These are phyloP conservation scores for Philereme vetulata DNA, from an alignment of 2,888 invertebrate genomes.

Conservation along the genomic window DNA sequence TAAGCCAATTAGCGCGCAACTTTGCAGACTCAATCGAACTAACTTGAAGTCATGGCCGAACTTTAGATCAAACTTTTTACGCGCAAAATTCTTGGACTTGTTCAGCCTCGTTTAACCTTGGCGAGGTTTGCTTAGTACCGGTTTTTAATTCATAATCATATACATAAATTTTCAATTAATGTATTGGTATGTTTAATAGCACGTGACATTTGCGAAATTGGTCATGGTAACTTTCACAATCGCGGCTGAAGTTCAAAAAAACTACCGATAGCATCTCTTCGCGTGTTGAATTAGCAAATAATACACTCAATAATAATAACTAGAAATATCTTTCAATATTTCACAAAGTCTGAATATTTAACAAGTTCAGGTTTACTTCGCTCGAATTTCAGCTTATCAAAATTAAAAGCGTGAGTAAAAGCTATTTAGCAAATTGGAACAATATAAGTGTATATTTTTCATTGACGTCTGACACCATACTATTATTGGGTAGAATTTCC, in stretches of 20 bases:
- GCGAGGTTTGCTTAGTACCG: not conserved
- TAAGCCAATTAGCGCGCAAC: slow-evolving; percentile 21
- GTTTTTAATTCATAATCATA: not conserved
- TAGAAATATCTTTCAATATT: not conserved
- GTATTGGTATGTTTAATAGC: not conserved
- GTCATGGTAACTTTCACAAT: slow-evolving; percentile 20
- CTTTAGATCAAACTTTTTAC: slow-evolving; percentile 15
- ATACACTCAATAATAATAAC: not conserved
- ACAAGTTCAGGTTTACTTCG: not conserved
- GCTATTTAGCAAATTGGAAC: not conserved
- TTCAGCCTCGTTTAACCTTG: slow-evolving; percentile 10
- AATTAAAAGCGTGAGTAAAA: not conserved
- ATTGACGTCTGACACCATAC: not conserved
- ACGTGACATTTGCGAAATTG: slow-evolving; percentile 9
- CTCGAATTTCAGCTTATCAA: not conserved
- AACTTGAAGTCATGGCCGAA: slow-evolving; percentile 5
- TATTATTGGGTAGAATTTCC: not conserved
- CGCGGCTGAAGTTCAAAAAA: slow-evolving; percentile 10
- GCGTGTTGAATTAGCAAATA: not conserved
- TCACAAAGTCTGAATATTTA: not conserved
- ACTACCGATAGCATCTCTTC: not conserved
- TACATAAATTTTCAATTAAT: not conserved
- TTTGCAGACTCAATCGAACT: slow-evolving; percentile 19
- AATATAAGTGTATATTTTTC: not conserved
- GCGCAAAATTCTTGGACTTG: slow-evolving; percentile 3